Base-by-base conservation (phyloP, 2,888 invertebrate species). In the Tachystola acroxantha region DNA sequence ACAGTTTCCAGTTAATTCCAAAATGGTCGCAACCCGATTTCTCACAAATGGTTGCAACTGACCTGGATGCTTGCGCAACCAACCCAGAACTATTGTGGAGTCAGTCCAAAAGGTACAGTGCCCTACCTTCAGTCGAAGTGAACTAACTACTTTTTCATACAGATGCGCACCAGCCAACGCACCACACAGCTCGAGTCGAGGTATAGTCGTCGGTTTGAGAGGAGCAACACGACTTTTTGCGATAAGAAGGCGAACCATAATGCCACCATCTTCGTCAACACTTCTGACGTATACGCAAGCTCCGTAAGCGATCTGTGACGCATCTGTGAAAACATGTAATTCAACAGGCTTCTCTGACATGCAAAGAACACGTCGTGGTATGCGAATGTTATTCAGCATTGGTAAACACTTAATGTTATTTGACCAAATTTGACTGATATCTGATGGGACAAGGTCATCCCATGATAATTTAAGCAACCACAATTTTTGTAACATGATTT, bases 1-100 rank as follows among this genome's bases (percentile, higher is more conserved):
- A 14, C 32, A 38, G 5, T 28, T 28, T 2, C 34, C 33, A 3
- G 58, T 45, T 11, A 30, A 43, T 2, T 58, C 56, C 20, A 50
- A 14, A 29, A 60, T 57, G 7, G 57, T 51, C 7, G 42, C 46
- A 5, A 52, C 50, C 7, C 59, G 38, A 32, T 57, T 57, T 0
- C 50, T 42, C 1, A 61, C 54, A 37, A 59, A 62, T 4, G 50
- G 39, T 28, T 58, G 42, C 4, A 58, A 34, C 38, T 46, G 50
- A 32, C 10, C 37, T 7, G 55, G 50, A 4, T 41, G 4, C 43
- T 45, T 52, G 13, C 42, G 39, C 1, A 59, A 28, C 58, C 58
- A 61, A 1, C 55, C 58, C 12, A 59, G 29, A 0, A 58, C 55
- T 2, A 57, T 49, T 0, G 48, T 54, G 2, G 55, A 58, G 28